These are phyloP conservation scores for Stomatorhinus ivindoensis DNA, from an alignment of 2,113 vertebrate genomes.

Conservation along the genomic window DNA sequence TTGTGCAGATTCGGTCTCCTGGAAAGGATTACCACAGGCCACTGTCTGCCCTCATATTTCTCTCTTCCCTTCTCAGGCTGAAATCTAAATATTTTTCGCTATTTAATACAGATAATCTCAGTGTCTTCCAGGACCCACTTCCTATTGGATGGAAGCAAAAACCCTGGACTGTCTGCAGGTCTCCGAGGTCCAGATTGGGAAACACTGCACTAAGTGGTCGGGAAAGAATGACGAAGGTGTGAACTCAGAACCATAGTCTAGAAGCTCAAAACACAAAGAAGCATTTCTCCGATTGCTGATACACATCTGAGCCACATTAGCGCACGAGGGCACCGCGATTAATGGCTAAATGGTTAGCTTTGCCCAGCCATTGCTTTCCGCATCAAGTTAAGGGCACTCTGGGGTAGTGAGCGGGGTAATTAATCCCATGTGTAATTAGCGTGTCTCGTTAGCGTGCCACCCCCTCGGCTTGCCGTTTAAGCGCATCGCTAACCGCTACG, in stretches of 20 bases:
- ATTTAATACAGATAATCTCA: neutral
- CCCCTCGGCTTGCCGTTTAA: slow-evolving; percentile 3
- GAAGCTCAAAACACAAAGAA: neutral
- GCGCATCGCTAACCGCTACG: slow-evolving; percentile 27
- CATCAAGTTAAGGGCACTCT: slow-evolving; percentile 12
- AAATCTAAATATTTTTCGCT: neutral
- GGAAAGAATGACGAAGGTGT: neutral
- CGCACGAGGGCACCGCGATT: neutral
- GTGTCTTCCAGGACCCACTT: neutral
- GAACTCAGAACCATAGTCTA: neutral
- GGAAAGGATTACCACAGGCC: neutral
- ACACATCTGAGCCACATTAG: neutral
- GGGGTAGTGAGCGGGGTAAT: slow-evolving; percentile 23
- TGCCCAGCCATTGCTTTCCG: neutral
- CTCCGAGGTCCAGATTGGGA: neutral
- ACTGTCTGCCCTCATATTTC: neutral
- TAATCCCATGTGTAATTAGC: slow-evolving; percentile 37
- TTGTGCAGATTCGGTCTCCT: neutral
- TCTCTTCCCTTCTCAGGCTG: neutral
- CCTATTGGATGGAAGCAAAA: neutral
- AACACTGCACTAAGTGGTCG: neutral
- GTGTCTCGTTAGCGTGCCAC: slow-evolving; percentile 7
- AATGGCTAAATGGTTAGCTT: neutral
- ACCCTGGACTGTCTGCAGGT: neutral
- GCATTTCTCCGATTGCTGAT: neutral